Base-by-base conservation (phyloP, 2,797 vertebrate species). In the Aplochiton taeniatus region DNA sequence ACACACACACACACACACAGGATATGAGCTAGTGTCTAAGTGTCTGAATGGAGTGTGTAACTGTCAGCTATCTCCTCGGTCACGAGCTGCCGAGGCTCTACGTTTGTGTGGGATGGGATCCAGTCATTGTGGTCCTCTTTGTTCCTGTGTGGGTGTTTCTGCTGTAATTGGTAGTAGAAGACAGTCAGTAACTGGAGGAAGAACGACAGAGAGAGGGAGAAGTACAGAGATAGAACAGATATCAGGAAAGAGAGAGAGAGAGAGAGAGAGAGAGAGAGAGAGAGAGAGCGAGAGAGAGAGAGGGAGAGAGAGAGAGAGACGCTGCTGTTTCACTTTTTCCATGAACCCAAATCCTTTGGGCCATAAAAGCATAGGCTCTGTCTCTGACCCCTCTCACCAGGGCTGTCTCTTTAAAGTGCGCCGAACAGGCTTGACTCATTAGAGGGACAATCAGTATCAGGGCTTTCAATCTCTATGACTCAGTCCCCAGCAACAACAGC, bases 131-230 rank as follows among this genome's bases (percentile, higher is more conserved):
- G 78, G 77, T 75, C 69, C 73, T 58, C 61, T 57, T 71, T 73
- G n/a, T 84, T 77, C 72, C 75, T 81, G 77, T 77, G 82, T 87
- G 82, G 83, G 86, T 69, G 75, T 74, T 75, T 47, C 63, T 67
- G 61, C 72, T 73, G 61, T 69, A 74, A 76, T 69, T 66, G 64
- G 65, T 70, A 72, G 68, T 65, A 55, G 0, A 17, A 12, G 31
- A 31, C 31, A 31, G 31, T 31, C 31, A 31, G 31, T 31, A 2
- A 6, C 2, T 2, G 31, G 31, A 31, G 31, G 31, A 31, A 31
- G 31, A 31, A 3, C 2, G 31, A 31, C 8, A 58, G 16, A 17
- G 12, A 58, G 0, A 45, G 16, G 45, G 10, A 44, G 0, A 17
- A 11, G 7, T 18, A 10, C 68, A 43, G 60, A 77, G 77, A 73